A percentile compares a stretch with the other conserved stretches of the same genome.
Conservation (phyloP, 1,140 invertebrate species). For the Drosophila ironensis region DNA sequence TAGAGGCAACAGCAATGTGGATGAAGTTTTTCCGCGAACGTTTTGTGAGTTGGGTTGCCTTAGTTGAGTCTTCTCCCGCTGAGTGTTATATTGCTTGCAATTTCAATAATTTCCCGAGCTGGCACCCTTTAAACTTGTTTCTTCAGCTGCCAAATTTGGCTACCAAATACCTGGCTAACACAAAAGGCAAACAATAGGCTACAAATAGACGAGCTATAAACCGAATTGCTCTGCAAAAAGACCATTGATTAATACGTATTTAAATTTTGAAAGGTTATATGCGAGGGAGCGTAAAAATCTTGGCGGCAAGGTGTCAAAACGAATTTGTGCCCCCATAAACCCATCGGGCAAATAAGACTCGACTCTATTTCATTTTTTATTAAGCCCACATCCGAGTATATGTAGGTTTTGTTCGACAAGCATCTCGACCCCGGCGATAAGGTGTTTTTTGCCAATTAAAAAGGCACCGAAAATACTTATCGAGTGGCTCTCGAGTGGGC, state of each 20-base stretch:
- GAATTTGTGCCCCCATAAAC: slow-evolving; percentile 47
- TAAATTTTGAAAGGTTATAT: slow-evolving; percentile 45
- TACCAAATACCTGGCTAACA: slow-evolving; percentile 11
- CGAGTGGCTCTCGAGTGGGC: slow-evolving; percentile 45
- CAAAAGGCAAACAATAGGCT: not conserved
- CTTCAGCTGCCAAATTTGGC: no score
- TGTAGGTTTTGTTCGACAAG: not conserved
- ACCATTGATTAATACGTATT: slow-evolving; percentile 38
- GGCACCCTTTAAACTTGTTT: no score
- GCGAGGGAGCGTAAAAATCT: slow-evolving; percentile 44
- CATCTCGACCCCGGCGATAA: slow-evolving; percentile 22
- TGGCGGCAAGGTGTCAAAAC: slow-evolving; percentile 21
- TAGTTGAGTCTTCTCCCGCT: not conserved
- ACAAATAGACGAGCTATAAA: not conserved
- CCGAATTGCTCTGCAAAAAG: not conserved
- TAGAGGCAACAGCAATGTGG: not conserved
- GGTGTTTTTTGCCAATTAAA: slow-evolving; percentile 22
- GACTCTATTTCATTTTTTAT: not conserved
- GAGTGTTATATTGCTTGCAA: no score
- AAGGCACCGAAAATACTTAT: slow-evolving; percentile 31
- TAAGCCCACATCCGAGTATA: no score
- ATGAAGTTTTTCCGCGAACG: no score
- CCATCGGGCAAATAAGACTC: slow-evolving; percentile 15
- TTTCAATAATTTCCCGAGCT: no score
- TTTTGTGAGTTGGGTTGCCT: no score